phyloP scores from a whole-genome alignment of 1,140 invertebrate genomes.

The Elymnias hypermnestra region DNA sequence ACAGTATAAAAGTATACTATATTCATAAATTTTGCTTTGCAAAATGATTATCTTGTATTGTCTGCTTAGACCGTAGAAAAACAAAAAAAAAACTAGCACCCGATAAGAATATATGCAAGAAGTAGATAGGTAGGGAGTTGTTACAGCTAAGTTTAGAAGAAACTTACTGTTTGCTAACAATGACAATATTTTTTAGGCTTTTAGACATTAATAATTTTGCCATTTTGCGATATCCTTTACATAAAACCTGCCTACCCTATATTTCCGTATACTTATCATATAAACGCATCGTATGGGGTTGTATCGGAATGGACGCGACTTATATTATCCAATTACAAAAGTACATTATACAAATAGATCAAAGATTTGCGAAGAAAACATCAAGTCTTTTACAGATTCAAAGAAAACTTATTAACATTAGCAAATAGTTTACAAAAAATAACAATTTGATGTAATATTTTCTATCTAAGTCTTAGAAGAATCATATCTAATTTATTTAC shows the following conservation, averaged over 20 bases:
- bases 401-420: neutral
- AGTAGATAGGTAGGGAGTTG: neutral
- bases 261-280: slow-evolving; percentile 4
- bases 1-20: slow-evolving; percentile 48
- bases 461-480: slow-evolving; percentile 63
- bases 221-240: no score
- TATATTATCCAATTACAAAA: slow-evolving; percentile 7
- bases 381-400: slow-evolving; percentile 11
- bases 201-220: no score
- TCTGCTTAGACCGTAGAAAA: slow-evolving; percentile 49
- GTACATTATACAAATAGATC: neutral
- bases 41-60: slow-evolving; percentile 59
- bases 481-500: slow-evolving; percentile 66
- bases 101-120: slow-evolving; percentile 18
- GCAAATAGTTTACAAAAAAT: slow-evolving; percentile 18
- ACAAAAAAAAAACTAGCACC: slow-evolving; percentile 50
- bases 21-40: slow-evolving; percentile 59
- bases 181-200: no score
- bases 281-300: slow-evolving; percentile 6
- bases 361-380: slow-evolving; percentile 7
- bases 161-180: no score
- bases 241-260: neutral
- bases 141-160: slow-evolving; percentile 4
- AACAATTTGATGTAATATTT: slow-evolving; percentile 32
- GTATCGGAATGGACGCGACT: slow-evolving; percentile 20